A percentile compares a stretch with the other conserved stretches of the same genome.
Conservation (phyloP, 2,113 vertebrate species). For the Sceloporus tristichus region DNA sequence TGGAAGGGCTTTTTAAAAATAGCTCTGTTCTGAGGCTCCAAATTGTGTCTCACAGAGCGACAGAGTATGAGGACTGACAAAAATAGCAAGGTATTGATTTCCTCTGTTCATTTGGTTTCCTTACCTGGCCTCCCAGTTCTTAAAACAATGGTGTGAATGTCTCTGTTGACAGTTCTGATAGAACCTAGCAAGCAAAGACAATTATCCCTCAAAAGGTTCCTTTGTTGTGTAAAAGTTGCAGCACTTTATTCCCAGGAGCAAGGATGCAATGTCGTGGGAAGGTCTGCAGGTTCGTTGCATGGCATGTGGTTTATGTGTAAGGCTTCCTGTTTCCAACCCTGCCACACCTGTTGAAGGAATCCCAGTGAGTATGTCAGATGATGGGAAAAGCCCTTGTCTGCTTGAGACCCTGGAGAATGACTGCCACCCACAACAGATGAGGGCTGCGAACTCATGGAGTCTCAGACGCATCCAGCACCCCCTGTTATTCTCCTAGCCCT, state of each 20-base stretch:
- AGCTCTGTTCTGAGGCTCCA: conserved; percentile 15
- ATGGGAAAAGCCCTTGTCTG: too few species aligned
- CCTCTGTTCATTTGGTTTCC: conserved; percentile 1
- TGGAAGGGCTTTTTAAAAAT: conserved; percentile 37
- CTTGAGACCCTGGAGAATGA: too few species aligned
- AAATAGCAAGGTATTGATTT: conserved; percentile 13
- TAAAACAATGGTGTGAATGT: neutral
- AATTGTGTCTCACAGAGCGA: neutral
- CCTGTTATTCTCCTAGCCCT: too few species aligned
- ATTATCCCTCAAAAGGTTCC: neutral
- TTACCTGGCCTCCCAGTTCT: neutral
- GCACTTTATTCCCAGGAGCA: neutral
- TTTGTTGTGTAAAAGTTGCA: neutral
- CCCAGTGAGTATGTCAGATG: too few species aligned
- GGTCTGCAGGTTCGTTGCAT: neutral
- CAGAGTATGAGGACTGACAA: neutral
- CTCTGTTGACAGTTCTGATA: neutral
- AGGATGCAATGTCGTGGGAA: neutral
- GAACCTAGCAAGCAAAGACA: neutral
- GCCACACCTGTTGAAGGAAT: too few species aligned
- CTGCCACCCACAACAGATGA: too few species aligned
- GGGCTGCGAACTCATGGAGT: too few species aligned
- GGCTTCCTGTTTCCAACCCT: too few species aligned
- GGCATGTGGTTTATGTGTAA: too few species aligned
- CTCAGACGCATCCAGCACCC: too few species aligned